Evolutionary conservation across 1,140 invertebrate genomes (phyloP).

Genomic region (Ephestia elutella): DNA sequence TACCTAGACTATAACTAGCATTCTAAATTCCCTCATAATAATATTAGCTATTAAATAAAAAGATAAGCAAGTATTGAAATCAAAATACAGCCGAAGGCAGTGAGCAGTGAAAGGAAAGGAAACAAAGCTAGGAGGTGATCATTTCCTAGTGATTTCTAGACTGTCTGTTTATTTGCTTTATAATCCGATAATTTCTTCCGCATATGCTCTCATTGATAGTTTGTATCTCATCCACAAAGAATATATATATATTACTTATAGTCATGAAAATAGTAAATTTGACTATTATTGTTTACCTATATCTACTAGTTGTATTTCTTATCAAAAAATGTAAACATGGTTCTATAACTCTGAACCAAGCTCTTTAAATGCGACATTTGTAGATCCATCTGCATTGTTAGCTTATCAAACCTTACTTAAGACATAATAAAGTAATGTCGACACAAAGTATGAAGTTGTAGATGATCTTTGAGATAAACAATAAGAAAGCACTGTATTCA

Average conservation of each 20-base stretch:
- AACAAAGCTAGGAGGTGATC: slow-evolving; percentile 34
- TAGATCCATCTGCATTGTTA: too few relatives aligned
- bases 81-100: slow-evolving; percentile 27
- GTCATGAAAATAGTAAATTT: too few relatives aligned
- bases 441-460: slow-evolving; percentile 6
- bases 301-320: too few relatives aligned
- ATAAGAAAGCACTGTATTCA: slow-evolving; percentile 24
- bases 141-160: slow-evolving; percentile 43
- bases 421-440: background rate
- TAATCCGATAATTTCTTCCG: slow-evolving; percentile 32
- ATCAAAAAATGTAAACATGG: too few relatives aligned
- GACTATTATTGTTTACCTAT: too few relatives aligned
- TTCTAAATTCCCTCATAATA: too few relatives aligned
- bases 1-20: too few relatives aligned
- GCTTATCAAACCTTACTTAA: too few relatives aligned
- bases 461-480: slow-evolving; percentile 19
- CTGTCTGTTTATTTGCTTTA: slow-evolving; percentile 31
- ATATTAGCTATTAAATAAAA: slow-evolving; percentile 4
- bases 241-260: too few relatives aligned
- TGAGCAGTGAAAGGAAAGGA: slow-evolving; percentile 42
- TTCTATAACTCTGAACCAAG: too few relatives aligned
- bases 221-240: too few relatives aligned
- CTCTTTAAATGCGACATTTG: too few relatives aligned
- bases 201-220: slow-evolving; percentile 13
- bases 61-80: slow-evolving; percentile 31